These are phyloP conservation scores for Copidosoma aretas DNA, from an alignment of 2,888 invertebrate species.

Conservation along the genomic window DNA sequence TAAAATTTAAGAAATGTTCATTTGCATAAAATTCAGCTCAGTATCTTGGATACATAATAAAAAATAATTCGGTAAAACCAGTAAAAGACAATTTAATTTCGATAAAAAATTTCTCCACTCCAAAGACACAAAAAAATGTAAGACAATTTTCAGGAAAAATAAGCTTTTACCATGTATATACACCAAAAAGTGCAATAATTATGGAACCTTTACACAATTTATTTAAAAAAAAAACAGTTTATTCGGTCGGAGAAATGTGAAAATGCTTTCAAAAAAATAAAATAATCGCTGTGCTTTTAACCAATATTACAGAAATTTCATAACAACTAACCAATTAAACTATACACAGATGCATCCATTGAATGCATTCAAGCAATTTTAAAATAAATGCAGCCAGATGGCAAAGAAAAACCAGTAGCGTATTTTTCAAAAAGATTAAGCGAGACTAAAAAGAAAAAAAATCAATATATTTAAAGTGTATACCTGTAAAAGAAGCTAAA, in stretches of 20 bases:
- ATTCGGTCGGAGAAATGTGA: conserved; percentile 44
- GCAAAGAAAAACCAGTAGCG: not conserved
- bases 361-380: conserved; percentile 45
- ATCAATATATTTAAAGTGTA: conserved; percentile 43
- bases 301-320: conserved; percentile 49
- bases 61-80: conserved; percentile 40
- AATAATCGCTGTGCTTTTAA: conserved; percentile 45
- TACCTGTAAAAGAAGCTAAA: conserved; percentile 43
- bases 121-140: no score
- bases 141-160: conserved; percentile 29
- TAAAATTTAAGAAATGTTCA: conserved; percentile 42
- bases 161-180: conserved; percentile 37
- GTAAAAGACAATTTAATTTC: conserved; percentile 42
- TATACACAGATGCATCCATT: conserved; percentile 49
- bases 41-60: conserved; percentile 38
- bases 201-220: conserved; percentile 43
- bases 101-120: conserved; percentile 39
- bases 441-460: conserved; percentile 39
- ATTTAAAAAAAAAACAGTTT: conserved; percentile 42
- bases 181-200: conserved; percentile 27
- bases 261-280: conserved; percentile 41
- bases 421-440: not conserved
- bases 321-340: conserved; percentile 43
- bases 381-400: conserved; percentile 43
- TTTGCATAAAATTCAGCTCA: conserved; percentile 37